A percentile compares a stretch with the other conserved stretches of the same genome.
These are phyloP conservation scores for Aleiodes sp. DNA, from an alignment of 1,140 invertebrate genomes.

Conservation along the genomic window DNA sequence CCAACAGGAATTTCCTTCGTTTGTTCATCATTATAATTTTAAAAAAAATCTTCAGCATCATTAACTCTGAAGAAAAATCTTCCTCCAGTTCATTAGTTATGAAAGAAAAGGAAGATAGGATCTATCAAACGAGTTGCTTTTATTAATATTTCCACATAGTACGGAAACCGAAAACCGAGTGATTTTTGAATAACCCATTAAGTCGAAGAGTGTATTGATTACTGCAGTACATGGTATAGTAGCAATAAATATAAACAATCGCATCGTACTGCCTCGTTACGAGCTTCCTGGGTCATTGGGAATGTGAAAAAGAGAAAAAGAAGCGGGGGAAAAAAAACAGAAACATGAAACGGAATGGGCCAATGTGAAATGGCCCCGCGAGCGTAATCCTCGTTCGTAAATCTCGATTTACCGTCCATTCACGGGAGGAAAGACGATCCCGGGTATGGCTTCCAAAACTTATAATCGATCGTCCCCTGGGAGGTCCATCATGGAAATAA, in stretches of 20 bases:
- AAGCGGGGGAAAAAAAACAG: too few species aligned
- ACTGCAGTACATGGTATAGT: background rate
- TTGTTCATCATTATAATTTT: too few species aligned
- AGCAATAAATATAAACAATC: constrained; percentile 24
- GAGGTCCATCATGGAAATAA: background rate
- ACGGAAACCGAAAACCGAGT: background rate
- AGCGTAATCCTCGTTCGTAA: constrained; percentile 37
- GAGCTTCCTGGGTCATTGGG: constrained; percentile 22
- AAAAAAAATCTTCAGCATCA: too few species aligned
- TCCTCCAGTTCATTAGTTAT: too few species aligned
- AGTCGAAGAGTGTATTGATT: constrained; percentile 18
- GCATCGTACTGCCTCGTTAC: constrained; percentile 24
- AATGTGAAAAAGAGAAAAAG: constrained; percentile 17
- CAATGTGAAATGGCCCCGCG: constrained; percentile 15
- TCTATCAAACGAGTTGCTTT: too few species aligned
- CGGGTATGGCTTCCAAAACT: background rate
- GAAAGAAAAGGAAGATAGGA: too few species aligned
- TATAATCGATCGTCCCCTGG: constrained; percentile 7
- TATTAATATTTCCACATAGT: background rate
- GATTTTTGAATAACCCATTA: background rate
- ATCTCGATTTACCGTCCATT: constrained; percentile 47
- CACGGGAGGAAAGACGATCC: constrained; percentile 23
- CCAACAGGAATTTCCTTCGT: too few species aligned
- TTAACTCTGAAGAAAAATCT: too few species aligned
- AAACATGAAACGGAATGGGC: constrained; percentile 12